Evolutionary conservation across 2,888 invertebrate species (phyloP).

Genomic region (Unio pictorum): DNA sequence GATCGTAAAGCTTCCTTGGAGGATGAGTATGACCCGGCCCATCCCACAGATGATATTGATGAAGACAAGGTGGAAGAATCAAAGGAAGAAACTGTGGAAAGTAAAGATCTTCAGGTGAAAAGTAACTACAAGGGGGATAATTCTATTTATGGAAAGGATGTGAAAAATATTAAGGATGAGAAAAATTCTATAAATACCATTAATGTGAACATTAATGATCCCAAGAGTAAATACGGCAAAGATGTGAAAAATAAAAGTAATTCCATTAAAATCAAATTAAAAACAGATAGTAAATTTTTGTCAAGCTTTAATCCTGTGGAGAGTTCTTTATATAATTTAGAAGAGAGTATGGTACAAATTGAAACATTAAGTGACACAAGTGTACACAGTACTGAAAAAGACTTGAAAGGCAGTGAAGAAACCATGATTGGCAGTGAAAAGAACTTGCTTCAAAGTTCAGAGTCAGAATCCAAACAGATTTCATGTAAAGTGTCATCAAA

Average conservation of each 20-base stretch:
- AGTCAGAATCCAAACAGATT: too few relatives aligned
- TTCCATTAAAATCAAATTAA: too few relatives aligned
- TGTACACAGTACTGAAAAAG: too few relatives aligned
- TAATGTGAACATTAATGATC: constrained; percentile 14
- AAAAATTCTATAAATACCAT: constrained; percentile 10
- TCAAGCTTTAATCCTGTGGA: too few relatives aligned
- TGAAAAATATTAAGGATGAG: constrained; percentile 23
- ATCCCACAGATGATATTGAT: constrained; percentile 31
- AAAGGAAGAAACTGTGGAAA: constrained; percentile 1
- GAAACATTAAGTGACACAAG: too few relatives aligned
- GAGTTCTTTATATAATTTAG: too few relatives aligned
- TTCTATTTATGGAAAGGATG: constrained; percentile 26
- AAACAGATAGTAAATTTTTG: too few relatives aligned
- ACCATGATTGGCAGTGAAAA: too few relatives aligned
- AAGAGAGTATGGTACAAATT: too few relatives aligned
- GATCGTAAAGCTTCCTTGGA: constrained; percentile 1
- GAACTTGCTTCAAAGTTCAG: too few relatives aligned
- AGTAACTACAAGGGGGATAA: constrained; percentile 32
- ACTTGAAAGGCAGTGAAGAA: too few relatives aligned
- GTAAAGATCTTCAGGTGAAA: constrained; percentile 14
- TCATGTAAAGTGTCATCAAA: too few relatives aligned
- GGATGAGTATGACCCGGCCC: constrained; percentile 32
- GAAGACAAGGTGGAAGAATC: background rate
- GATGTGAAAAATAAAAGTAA: constrained; percentile 6
- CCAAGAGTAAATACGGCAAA: constrained; percentile 8